Conservation (phyloP, 2,888 invertebrate species). For the Phrixothrix hirtus region DNA sequence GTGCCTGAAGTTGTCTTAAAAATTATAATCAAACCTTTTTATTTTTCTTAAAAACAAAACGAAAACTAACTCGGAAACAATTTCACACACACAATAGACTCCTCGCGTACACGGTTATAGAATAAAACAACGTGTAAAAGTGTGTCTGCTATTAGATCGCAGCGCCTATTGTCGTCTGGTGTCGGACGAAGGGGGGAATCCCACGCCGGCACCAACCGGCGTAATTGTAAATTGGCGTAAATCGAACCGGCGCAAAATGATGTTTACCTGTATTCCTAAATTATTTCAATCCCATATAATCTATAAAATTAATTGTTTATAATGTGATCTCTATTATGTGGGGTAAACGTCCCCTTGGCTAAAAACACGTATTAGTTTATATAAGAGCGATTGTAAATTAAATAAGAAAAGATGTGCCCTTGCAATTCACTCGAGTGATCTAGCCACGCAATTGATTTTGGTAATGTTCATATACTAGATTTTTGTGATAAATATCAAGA, state of each 20-base stretch:
- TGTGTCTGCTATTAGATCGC: constrained; percentile 8
- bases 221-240: constrained; percentile 20
- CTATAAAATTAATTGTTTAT: too few relatives aligned
- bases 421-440: too few relatives aligned
- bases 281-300: too few relatives aligned
- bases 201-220: constrained; percentile 10
- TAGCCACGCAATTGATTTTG: too few relatives aligned
- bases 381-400: too few relatives aligned
- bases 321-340: too few relatives aligned
- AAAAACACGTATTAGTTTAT: too few relatives aligned
- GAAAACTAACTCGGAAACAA: constrained; percentile 17
- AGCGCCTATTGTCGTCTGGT: constrained; percentile 4
- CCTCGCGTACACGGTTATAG: constrained; percentile 16
- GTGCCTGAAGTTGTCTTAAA: too few relatives aligned
- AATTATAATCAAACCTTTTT: constrained; percentile 17
- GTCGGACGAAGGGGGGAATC: constrained; percentile 16
- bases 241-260: constrained; percentile 10
- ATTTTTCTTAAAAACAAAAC: constrained; percentile 20
- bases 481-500: too few relatives aligned
- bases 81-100: constrained; percentile 17
- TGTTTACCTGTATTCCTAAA: constrained; percentile 2
- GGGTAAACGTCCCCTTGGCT: too few relatives aligned
- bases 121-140: constrained; percentile 11
- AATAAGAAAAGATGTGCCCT: too few relatives aligned
- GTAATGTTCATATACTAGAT: too few relatives aligned